These are phyloP conservation scores for Parnassius mnemosyne DNA, from an alignment of 2,888 invertebrate genomes.

Conservation along the genomic window DNA sequence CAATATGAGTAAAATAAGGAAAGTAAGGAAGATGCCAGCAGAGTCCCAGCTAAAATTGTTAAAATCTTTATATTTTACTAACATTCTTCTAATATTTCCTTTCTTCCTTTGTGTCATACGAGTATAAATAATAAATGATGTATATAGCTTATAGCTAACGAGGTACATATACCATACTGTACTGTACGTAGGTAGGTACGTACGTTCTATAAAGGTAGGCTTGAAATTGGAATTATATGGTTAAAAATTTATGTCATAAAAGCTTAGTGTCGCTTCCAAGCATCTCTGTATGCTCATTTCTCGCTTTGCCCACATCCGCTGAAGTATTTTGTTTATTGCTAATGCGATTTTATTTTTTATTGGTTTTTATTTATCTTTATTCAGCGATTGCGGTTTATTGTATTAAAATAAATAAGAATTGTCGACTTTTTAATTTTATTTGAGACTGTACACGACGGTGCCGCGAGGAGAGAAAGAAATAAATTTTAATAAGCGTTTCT, in stretches of 20 bases:
- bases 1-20: no score
- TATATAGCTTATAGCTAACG: no score
- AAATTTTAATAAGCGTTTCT: slow-evolving; percentile 81
- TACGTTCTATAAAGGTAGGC: not conserved
- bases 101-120: no score
- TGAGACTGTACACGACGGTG: slow-evolving; percentile 76
- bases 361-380: slow-evolving; percentile 81
- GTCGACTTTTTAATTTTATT: slow-evolving; percentile 81
- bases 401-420: slow-evolving; percentile 81
- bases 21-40: no score
- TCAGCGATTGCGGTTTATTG: slow-evolving; percentile 81
- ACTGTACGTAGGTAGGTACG: no score
- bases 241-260: slow-evolving; percentile 20
- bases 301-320: slow-evolving; percentile 78
- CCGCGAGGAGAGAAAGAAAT: slow-evolving; percentile 78
- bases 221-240: not conserved
- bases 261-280: slow-evolving; percentile 47
- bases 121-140: no score
- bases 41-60: no score
- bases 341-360: slow-evolving; percentile 81
- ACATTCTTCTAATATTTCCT: no score
- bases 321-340: slow-evolving; percentile 82
- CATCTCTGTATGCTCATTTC: slow-evolving; percentile 58
- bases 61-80: no score
- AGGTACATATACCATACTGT: no score